These are phyloP conservation scores for Euphydryas editha DNA, from an alignment of 2,888 invertebrate genomes.

Conservation along the genomic window DNA sequence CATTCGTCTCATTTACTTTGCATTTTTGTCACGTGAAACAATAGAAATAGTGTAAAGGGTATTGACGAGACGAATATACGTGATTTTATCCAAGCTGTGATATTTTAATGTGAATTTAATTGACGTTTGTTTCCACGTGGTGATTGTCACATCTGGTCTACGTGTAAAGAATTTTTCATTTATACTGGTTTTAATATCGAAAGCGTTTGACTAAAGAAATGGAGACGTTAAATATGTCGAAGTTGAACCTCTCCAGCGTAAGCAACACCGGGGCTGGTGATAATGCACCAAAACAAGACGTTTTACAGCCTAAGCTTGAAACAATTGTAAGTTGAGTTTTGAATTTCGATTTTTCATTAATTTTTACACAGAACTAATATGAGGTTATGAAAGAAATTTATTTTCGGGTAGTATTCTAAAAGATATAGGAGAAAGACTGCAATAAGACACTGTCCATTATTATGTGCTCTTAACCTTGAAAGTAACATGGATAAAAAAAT, in stretches of 20 bases:
- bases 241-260: conserved; percentile 71
- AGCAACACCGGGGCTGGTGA: conserved; percentile 61
- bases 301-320: conserved; percentile 60
- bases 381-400: not conserved
- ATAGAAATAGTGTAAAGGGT: conserved; percentile 21
- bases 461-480: conserved; percentile 27
- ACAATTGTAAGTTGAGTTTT: conserved; percentile 58
- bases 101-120: conserved; percentile 46
- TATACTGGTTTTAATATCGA: conserved; percentile 50
- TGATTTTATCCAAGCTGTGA: conserved; percentile 37
- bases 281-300: conserved; percentile 56
- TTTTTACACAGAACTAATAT: not conserved
- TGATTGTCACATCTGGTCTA: conserved; percentile 73
- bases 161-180: conserved; percentile 67
- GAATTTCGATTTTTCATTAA: conserved; percentile 10
- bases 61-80: conserved; percentile 13
- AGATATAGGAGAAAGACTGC: conserved; percentile 1
- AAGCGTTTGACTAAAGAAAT: conserved; percentile 53
- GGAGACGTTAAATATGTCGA: conserved; percentile 77
- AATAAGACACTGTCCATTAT: conserved; percentile 18
- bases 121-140: conserved; percentile 81
- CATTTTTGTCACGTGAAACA: conserved; percentile 17
- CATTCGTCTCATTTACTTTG: conserved; percentile 25
- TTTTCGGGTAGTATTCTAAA: not conserved
- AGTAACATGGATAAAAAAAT: not conserved